Evolutionary conservation across 2,797 vertebrate species (phyloP).

Genomic region (Cyclura pinguis): DNA sequence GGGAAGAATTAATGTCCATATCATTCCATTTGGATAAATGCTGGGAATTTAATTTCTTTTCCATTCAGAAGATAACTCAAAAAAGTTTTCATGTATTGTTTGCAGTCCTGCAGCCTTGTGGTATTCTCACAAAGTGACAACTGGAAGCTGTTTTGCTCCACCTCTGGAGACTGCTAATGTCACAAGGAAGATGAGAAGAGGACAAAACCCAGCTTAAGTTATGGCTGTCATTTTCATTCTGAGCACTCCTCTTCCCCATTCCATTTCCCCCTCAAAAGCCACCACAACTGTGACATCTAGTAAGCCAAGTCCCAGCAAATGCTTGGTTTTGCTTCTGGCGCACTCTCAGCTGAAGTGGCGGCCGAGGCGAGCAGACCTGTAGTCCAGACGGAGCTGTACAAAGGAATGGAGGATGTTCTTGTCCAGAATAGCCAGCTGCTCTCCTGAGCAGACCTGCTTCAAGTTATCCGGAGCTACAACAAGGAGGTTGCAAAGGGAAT

Average conservation of each 20-base stretch:
- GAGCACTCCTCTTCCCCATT: slow-evolving; percentile 54
- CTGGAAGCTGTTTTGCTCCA: slow-evolving; percentile 58
- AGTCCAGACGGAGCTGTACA: slow-evolving; percentile 97
- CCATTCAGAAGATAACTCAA: slow-evolving; percentile 62
- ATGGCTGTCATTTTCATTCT: slow-evolving; percentile 74
- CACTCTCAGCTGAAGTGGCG: slow-evolving; percentile 96
- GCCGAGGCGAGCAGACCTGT: slow-evolving; percentile 93
- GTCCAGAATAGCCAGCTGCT: slow-evolving; percentile 98
- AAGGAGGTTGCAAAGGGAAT: slow-evolving; percentile 98
- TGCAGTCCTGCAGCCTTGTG: slow-evolving; percentile 51
- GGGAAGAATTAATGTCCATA: slow-evolving; percentile 69
- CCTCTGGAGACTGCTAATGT: slow-evolving; percentile 54
- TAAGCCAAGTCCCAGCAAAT: slow-evolving; percentile 56
- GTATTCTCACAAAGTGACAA: slow-evolving; percentile 50
- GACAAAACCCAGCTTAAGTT: slow-evolving; percentile 52
- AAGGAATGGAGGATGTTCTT: slow-evolving; percentile 98
- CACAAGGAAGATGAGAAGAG: slow-evolving; percentile 36
- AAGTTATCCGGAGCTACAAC: slow-evolving; percentile 99
- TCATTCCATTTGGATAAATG: slow-evolving; percentile 44
- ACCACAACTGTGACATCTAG: slow-evolving; percentile 73
- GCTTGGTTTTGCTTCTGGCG: slow-evolving; percentile 39
- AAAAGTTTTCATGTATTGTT: slow-evolving; percentile 63
- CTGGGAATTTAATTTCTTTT: background rate
- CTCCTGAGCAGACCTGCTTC: slow-evolving; percentile 98
- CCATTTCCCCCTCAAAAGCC: slow-evolving; percentile 59